Conservation (phyloP, 2,113 vertebrate species). For the Xenus cinereus region DNA sequence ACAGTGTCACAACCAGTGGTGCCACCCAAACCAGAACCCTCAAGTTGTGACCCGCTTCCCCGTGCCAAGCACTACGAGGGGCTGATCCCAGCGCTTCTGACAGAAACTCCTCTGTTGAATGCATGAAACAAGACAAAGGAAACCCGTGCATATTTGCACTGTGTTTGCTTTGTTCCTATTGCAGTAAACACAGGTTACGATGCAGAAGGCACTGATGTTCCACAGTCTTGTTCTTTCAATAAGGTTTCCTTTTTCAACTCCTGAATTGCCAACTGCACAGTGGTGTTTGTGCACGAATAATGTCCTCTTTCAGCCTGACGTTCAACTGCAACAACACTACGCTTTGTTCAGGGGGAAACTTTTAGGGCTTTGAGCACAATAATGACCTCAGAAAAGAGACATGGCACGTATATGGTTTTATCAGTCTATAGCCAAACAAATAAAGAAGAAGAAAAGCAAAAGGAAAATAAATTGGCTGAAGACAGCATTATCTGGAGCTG, state of each 20-base stretch:
- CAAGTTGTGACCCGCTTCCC: neutral
- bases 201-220: constrained; percentile 17
- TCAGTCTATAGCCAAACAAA: neutral
- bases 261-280: constrained; percentile 1
- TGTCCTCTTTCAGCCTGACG: neutral
- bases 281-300: neutral
- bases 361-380: neutral
- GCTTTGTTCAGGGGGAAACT: constrained; percentile 11
- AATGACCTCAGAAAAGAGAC: neutral
- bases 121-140: neutral
- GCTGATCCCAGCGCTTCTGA: neutral
- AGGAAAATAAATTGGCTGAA: neutral
- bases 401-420: neutral
- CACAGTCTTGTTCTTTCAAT: constrained; percentile 11
- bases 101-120: constrained; percentile 33
- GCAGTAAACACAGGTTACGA: constrained; percentile 43
- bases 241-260: neutral
- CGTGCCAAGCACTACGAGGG: neutral
- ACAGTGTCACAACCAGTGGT: neutral
- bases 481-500: neutral
- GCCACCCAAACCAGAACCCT: neutral
- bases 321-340: neutral
- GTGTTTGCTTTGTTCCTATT: constrained; percentile 9
- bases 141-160: neutral
- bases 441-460: neutral